phyloP scores from a whole-genome alignment of 2,113 vertebrate genomes.

The Phyllostomus discolor region DNA sequence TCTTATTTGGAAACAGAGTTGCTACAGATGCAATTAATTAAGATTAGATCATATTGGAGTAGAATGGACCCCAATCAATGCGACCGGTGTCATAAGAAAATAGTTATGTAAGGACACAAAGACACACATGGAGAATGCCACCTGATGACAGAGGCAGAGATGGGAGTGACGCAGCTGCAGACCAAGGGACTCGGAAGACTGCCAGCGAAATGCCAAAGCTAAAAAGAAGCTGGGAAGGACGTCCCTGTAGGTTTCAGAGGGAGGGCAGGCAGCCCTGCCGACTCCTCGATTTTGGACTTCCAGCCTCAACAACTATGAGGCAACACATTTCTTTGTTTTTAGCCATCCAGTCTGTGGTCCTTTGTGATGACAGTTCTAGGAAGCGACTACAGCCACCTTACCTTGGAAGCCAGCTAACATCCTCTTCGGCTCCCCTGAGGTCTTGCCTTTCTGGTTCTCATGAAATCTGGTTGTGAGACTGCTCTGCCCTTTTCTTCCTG shows the following conservation, averaged over 20 bases:
- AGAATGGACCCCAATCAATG: neutral
- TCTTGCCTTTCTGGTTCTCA: neutral
- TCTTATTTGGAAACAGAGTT: neutral
- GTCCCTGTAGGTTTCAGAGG: neutral
- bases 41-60: neutral
- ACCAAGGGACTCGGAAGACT: neutral
- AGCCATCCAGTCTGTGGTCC: neutral
- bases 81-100: neutral
- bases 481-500: neutral
- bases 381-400: neutral
- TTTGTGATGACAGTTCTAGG: neutral
- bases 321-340: neutral
- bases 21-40: neutral
- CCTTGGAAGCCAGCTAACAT: neutral
- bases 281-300: neutral
- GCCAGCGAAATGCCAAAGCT: neutral
- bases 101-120: neutral
- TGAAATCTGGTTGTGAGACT: neutral
- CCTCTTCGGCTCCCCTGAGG: neutral
- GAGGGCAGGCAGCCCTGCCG: neutral
- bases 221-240: neutral
- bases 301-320: neutral
- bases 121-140: too few relatives aligned
- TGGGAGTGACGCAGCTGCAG: too few relatives aligned
- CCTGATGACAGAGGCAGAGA: too few relatives aligned